Conservation (phyloP, 2,113 vertebrate genomes). For the Mesembrinibis cayennensis region DNA sequence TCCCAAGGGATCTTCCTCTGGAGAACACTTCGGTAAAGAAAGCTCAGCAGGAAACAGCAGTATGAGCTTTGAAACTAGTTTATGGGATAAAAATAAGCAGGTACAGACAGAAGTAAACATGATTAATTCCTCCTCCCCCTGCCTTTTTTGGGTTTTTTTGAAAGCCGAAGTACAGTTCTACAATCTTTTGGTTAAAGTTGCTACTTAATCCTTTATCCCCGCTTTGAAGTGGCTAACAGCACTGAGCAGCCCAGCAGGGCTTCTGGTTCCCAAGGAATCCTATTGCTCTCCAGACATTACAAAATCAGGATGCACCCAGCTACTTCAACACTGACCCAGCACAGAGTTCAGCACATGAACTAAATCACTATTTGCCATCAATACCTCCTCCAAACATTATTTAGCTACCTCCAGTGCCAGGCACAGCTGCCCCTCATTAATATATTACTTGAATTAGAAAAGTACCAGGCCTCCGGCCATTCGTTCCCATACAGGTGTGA, state of each 20-base stretch:
- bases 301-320: not conserved
- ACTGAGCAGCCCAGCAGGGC: not conserved
- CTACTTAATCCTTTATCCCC: not conserved
- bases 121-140: not conserved
- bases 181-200: not conserved
- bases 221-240: not conserved
- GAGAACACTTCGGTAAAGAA: not conserved
- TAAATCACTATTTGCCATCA: not conserved
- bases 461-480: not conserved
- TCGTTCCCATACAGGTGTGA: not conserved
- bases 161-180: not conserved
- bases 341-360: not conserved
- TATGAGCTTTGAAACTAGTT: not conserved
- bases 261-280: rapidly evolving
- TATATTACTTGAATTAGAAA: not conserved
- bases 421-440: not conserved
- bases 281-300: not conserved
- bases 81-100: not conserved
- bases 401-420: not conserved
- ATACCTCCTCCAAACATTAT: not conserved
- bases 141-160: not conserved
- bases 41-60: not conserved
- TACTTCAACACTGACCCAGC: not conserved
- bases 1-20: not conserved
- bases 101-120: not conserved